Base-by-base conservation (phyloP, 2,113 vertebrate genomes). In the Varanus komodoensis region DNA sequence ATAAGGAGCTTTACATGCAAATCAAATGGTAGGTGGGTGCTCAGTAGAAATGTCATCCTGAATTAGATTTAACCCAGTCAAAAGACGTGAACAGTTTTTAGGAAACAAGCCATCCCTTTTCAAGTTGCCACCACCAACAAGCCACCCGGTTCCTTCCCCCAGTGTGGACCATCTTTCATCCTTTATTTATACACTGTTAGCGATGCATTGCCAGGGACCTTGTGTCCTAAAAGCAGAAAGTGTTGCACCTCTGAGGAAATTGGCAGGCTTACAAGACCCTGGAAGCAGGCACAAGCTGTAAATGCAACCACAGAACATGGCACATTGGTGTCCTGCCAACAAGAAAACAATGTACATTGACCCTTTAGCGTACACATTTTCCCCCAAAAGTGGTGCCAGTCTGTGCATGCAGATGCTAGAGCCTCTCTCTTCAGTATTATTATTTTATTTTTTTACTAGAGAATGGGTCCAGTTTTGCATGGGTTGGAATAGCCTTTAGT, bases 241-340 rank as follows among this genome's bases (percentile, higher is more conserved):
- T 61, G 73, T 87, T 44, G 78, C 64, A 71, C 73, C 86, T 91
- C 86, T 21, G 3, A 91, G 86, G 86, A 73, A 88, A 11, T 78
- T 91, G 90, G 90, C 86, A 87, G 80, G 61, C 73, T 52, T 74
- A 83, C 86, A 79, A 71, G 86, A 32, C n/a, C 14, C 12, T 6
- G 11, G 80, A 73, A 87, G 71, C 21, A 25, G 74, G 74, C 71
- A 61, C 73, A 73, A 61, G 82, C 74, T 84, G 86, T 57, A 88
- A 88, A 88, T 73, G 86, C 23, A 48, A 61, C 81, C 23, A 6
- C 74, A 88, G n/a, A 91, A 91, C 86, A 85, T 12, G 50, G 75
- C n/a, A 32, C 50, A 50, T 52, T 84, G 86, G 74, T 50, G 64
- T 69, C 50, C 52, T 88, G 86, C 90, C 90, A 91, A 17, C 82